Evolutionary conservation across 2,888 invertebrate genomes (phyloP), one percentile per base, ranked within the genome.

Genomic region (Dolichomitus sp.): DNA sequence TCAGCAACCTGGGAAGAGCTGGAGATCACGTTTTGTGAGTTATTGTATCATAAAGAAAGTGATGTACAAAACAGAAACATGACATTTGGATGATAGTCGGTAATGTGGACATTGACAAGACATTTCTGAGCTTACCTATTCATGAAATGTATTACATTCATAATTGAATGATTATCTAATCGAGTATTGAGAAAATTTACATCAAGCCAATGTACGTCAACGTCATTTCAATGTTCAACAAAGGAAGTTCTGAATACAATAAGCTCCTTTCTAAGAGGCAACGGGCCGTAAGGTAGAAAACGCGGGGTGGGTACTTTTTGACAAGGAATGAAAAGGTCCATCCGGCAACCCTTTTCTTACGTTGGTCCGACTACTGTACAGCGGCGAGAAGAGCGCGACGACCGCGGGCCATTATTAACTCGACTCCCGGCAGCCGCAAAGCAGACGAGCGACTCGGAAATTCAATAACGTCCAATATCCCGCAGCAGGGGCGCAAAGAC

Each of bases 381-480:
- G 63, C 74, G 69, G 59, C 54, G 63, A 74, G 69, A 48, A 61
- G 69, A 54, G 54, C 23, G 63, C 54, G 50, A 70, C 69, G 75
- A 83, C 86, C 78, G 82, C 84, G 83, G 86, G 88, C 86, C 87
- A 88, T 90, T 88, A 90, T 90, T 89, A 90, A 87, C 87, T 80
- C 86, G 85, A 86, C 85, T 87, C 83, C 82, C 78, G 80, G 66
- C 69, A 81, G 81, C 61, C 69, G 52, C 72, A 33, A 48, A 80
- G 54, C 63, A 48, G 74, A 63, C 79, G 77, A 74, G 68, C 52
- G 73, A 80, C 74, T 79, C 65, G 81, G 84, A 89, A 89, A 90
- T 91, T 91, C 89, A 90, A 89, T 89, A 89, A 90, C 82, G 84
- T 85, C 85, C 84, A 87, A 87, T 89, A 87, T 87, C 70, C 68